Conservation (phyloP, 2,113 vertebrate species). For the Burhinus oedicnemus region DNA sequence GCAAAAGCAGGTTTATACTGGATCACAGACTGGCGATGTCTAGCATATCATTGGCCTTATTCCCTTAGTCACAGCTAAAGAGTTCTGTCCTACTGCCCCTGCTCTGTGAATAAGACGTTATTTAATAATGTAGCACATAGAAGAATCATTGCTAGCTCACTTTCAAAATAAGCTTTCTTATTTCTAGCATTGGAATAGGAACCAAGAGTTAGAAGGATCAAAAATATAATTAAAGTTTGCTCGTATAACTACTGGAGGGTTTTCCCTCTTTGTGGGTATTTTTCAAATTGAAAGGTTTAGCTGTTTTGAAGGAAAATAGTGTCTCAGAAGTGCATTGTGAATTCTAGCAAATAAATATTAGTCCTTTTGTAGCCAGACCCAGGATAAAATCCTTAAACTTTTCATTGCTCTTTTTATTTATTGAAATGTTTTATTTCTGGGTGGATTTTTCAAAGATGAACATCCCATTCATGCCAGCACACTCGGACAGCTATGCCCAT, state of each 20-base stretch:
- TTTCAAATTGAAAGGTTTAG: background rate
- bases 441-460: background rate
- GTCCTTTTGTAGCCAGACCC: background rate
- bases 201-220: background rate
- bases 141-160: background rate
- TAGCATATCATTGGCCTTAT: background rate
- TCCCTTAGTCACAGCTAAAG: background rate
- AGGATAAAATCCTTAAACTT: background rate
- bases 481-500: background rate
- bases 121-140: rapidly evolving
- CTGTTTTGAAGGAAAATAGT: background rate
- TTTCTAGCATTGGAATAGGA: background rate
- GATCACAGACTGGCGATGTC: background rate
- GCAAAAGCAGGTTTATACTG: background rate
- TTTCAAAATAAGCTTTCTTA: background rate
- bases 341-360: background rate
- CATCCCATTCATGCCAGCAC: background rate
- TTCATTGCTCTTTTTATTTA: background rate
- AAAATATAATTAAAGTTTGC: background rate
- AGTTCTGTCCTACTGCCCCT: background rate
- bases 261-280: background rate
- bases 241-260: background rate
- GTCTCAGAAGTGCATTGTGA: background rate
- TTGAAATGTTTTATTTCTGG: background rate
- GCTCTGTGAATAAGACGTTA: background rate